Evolutionary conservation across 2,888 invertebrate species (phyloP).

Genomic region (Caenorhabditis sp.): DNA sequence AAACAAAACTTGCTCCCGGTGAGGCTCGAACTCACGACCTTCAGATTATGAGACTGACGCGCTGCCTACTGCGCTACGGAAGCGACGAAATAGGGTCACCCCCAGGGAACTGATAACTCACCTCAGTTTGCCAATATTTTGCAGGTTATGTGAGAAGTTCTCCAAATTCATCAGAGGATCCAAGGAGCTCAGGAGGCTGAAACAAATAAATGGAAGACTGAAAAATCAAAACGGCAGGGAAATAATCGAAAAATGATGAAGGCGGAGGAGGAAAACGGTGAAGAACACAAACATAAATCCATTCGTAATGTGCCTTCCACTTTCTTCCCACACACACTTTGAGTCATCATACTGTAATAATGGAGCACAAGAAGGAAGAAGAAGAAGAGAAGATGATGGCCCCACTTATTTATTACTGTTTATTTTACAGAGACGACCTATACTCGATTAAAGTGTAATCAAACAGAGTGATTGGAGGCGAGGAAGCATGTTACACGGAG

Average conservation of each 20-base stretch:
- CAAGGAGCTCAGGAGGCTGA: conserved; percentile 15
- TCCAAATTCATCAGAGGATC: conserved; percentile 45
- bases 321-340: conserved; percentile 44
- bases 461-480: not conserved
- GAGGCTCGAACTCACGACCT: conserved; percentile 97
- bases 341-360: conserved; percentile 46
- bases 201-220: conserved; percentile 11
- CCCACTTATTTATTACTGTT: conserved; percentile 27
- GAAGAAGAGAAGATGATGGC: conserved; percentile 2
- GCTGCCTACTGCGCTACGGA: conserved; percentile 89
- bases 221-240: not conserved
- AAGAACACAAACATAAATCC: conserved; percentile 32
- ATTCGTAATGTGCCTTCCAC: conserved; percentile 20
- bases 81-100: conserved; percentile 19
- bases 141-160: conserved; percentile 41
- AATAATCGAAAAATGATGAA: conserved; percentile 48
- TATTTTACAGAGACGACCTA: conserved; percentile 20
- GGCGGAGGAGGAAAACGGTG: conserved; percentile 9
- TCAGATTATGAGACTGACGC: conserved; percentile 94
- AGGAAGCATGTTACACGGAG: not conserved
- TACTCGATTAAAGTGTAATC: conserved; percentile 15
- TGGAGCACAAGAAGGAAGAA: not conserved
- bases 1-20: conserved; percentile 84
- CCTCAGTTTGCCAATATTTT: conserved; percentile 42
- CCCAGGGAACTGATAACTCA: conserved; percentile 9